Base-by-base conservation (phyloP, 2,888 invertebrate species). In the Dicroscelio sp. region DNA sequence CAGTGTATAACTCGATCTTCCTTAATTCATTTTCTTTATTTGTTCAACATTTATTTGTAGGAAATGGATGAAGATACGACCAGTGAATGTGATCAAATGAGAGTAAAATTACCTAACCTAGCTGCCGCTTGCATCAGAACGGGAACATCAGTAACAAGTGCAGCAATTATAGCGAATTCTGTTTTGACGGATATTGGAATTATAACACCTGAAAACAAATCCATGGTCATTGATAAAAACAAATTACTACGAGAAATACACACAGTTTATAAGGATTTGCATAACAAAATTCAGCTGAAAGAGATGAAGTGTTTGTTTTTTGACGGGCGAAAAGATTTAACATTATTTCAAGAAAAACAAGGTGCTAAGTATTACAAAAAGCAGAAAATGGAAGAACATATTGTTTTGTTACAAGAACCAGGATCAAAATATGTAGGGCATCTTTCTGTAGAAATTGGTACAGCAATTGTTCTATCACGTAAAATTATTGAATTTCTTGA, bases 241-340 rank as follows among this genome's bases (percentile, higher is more conserved):
- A 80, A 80, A 33, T 30, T 80, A 48, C 35, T 23, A 33, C 82
- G 83, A 33, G 52, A 73, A 73, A 48, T 73, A 30, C 14, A 73
- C 20, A 73, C 48, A 73, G n/a, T 52, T 8, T 23, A 35, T 25
- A 25, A 35, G 12, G 17, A 30, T 23, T 30, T 65, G 33, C 30
- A 65, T 4, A 65, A 65, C 2, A 23, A 65, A 10, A 31, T 65
- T 65, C 14, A 31, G 23, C 30, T 65, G 33, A 25, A 35, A 23
- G 23, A 35, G 23, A 5, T 69, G 17, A 27, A 75, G 14, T 52
- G 52, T 55, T 58, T 75, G 20, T 75, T 31, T 58, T 75, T 75
- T 35, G 75, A 75, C 23, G 75, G 75, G 17, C 52, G 75, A 10
- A 75, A 75, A 58, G 75, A 75, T n/a, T 33, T 55, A 52, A 75